Percentiles rank a stretch among this genome's conserved stretches.
Conservation (phyloP, 1,140 invertebrate genomes). For the Drosophila santomea region DNA sequence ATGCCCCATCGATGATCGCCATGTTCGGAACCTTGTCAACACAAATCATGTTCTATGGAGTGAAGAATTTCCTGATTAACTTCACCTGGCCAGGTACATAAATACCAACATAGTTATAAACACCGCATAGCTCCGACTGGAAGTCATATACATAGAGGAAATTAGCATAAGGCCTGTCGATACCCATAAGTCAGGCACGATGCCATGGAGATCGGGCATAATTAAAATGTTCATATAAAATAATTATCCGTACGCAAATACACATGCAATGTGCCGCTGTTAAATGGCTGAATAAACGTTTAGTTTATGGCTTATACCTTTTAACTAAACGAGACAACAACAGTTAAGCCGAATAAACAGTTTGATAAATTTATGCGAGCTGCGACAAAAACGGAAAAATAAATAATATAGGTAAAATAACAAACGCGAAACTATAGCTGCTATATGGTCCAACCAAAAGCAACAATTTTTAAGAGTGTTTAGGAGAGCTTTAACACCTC, state of each 20-base stretch:
- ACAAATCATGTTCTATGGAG: slow-evolving; percentile 54
- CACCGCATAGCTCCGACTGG: slow-evolving; percentile 11
- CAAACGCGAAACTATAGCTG: slow-evolving; percentile 21
- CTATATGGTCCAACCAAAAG: slow-evolving; percentile 15
- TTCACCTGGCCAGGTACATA: slow-evolving; percentile 16
- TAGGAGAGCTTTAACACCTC: slow-evolving; percentile 59
- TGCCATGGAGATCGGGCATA: slow-evolving; percentile 33
- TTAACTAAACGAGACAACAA: slow-evolving; percentile 49
- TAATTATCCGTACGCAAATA: slow-evolving; percentile 53
- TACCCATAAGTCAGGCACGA: slow-evolving; percentile 41
- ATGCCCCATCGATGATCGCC: slow-evolving; percentile 12
- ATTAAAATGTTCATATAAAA: slow-evolving; percentile 48
- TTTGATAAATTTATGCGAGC: slow-evolving; percentile 61
- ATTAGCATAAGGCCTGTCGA: slow-evolving; percentile 38
- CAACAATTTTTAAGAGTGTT: slow-evolving; percentile 28
- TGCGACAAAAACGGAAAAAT: slow-evolving; percentile 26
- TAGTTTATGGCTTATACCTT: slow-evolving; percentile 56
- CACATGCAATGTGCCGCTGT: slow-evolving; percentile 10
- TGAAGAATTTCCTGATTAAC: slow-evolving; percentile 54
- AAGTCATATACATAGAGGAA: not conserved
- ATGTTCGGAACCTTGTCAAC: slow-evolving; percentile 43
- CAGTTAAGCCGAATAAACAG: slow-evolving; percentile 47
- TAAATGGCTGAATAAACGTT: slow-evolving; percentile 58
- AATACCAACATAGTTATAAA: slow-evolving; percentile 23
- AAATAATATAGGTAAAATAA: slow-evolving; percentile 24